phyloP scores from a whole-genome alignment of 2,113 vertebrate genomes.

The Nematolebias whitei region DNA sequence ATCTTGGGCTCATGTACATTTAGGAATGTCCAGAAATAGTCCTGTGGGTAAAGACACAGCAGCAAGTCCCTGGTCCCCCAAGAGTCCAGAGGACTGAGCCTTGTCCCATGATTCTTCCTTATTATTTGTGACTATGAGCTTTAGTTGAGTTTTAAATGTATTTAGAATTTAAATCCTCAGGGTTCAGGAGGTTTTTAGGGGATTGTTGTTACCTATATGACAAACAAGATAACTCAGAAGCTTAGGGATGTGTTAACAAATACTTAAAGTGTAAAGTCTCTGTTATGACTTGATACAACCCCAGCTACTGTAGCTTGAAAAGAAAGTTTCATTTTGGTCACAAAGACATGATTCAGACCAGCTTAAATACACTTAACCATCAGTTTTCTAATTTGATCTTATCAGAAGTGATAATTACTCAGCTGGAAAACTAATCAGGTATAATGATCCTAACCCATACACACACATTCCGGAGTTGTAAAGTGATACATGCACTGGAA shows the following conservation, averaged over 20 bases:
- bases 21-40: constrained; percentile 53
- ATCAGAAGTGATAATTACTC: not conserved
- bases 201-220: not conserved
- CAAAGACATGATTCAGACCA: not conserved
- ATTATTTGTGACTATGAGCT: constrained; percentile 26
- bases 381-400: not conserved
- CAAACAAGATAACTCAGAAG: not conserved
- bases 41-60: constrained; percentile 23
- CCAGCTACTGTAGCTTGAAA: too few relatives aligned
- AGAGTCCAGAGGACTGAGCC: constrained; percentile 9
- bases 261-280: too few relatives aligned
- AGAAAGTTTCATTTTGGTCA: not conserved
- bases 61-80: constrained; percentile 19
- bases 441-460: constrained; percentile 4
- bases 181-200: not conserved
- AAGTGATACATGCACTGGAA: constrained; percentile 42
- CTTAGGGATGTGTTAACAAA: not conserved
- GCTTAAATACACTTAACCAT: constrained; percentile 1
- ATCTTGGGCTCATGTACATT: constrained; percentile 44
- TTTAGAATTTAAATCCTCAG: constrained; percentile 56
- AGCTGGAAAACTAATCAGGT: not conserved
- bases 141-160: constrained; percentile 45
- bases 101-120: constrained; percentile 39
- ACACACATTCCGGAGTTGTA: constrained; percentile 13
- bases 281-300: too few relatives aligned